Conservation (phyloP, 2,888 invertebrate species). For the Ophion obscuratus region DNA sequence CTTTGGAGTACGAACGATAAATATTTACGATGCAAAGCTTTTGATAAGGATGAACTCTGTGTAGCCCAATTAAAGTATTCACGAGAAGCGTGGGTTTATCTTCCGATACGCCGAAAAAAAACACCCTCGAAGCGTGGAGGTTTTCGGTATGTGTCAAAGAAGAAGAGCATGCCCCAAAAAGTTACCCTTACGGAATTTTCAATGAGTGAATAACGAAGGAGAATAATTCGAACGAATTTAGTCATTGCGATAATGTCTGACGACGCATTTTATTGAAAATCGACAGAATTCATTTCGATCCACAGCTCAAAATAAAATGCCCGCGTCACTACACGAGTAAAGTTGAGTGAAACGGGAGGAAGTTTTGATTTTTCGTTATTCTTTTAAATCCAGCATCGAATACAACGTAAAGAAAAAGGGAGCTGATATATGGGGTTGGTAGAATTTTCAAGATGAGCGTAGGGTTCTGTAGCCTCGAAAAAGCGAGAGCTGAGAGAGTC, state of each 20-base stretch:
- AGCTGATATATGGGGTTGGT: neutral
- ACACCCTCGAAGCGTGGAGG: constrained; percentile 21
- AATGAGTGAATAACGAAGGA: neutral
- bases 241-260: neutral
- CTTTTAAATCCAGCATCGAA: neutral
- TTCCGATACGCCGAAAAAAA: constrained; percentile 47
- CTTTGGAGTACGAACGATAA: constrained; percentile 64
- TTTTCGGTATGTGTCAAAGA: constrained; percentile 20
- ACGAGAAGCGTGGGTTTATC: constrained; percentile 43
- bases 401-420: constrained; percentile 25
- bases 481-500: constrained; percentile 1
- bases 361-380: too few species aligned
- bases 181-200: neutral
- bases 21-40: constrained; percentile 66
- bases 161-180: neutral
- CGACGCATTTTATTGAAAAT: too few species aligned
- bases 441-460: constrained; percentile 55
- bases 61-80: constrained; percentile 63
- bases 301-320: neutral
- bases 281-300: too few species aligned
- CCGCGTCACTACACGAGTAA: neutral
- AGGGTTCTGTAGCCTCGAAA: constrained; percentile 29
- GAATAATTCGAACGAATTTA: neutral
- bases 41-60: constrained; percentile 33
- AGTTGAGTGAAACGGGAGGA: neutral